Evolutionary conservation across 2,888 invertebrate genomes (phyloP), one percentile per base, ranked within the genome.

Genomic region (Drosophila quinaria): DNA sequence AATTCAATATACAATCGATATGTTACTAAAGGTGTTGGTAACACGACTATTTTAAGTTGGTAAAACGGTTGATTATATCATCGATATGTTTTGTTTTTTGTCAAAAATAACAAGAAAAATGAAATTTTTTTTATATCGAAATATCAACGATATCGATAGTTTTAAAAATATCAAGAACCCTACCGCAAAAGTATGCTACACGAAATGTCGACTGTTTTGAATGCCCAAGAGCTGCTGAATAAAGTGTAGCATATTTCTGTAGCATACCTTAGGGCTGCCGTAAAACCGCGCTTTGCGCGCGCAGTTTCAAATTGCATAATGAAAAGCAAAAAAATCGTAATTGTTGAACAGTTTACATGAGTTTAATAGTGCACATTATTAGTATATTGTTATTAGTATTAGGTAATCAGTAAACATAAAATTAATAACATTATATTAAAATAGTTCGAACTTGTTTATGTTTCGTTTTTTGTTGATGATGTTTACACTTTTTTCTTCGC

Each of bases 381-480:
- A 78, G 76, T 77, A 78, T 35, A 54, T 80, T 68, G 69, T 83
- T 80, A 82, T 86, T 86, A 82, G 78, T 80, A 25, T 25, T 25
- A 75, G 69, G 52, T 86, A 70, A 70, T 78, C 78, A 61, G 66
- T 75, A 68, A 68, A 77, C 68, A 62, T 80, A 49, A 74, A 42
- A 65, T 83, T 83, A 83, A 66, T 74, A 68, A 72, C 74, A 73
- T 65, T 74, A 77, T 58, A 60, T 58, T 74, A 56, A 56, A 54
- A 51, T 78, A 66, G 64, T 72, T 74, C 50, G 65, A 51, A 60
- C 25, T 44, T 55, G 55, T 17, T 9, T 55, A 41, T 22, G 37
- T 13, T 41, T 25, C 54, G 54, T 33, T 64, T 54, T 47, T 58
- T 56, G 49, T 22, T 49, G 49, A 60, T 47, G 42, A 51, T 70